A percentile compares a stretch with the other conserved stretches of the same genome.
Evolutionary conservation across 2,797 vertebrate genomes (phyloP).

Genomic region (Pipistrellus pipistrellus): DNA sequence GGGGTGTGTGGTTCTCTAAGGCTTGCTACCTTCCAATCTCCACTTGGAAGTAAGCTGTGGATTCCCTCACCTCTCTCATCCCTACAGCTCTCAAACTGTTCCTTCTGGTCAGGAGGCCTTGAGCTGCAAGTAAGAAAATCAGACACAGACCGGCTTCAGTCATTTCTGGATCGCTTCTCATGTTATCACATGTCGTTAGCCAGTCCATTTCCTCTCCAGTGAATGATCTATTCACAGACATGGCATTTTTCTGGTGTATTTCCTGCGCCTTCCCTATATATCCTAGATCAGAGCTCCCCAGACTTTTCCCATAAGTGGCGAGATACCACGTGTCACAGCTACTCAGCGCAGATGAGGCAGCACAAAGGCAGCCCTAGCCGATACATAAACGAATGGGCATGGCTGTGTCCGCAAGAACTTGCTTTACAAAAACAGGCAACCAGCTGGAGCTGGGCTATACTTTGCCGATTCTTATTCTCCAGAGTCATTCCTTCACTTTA

Average conservation of each 20-base stretch:
- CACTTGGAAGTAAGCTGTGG: not conserved
- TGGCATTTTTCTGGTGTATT: not conserved
- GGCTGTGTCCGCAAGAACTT: not conserved
- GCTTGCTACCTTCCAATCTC: not conserved
- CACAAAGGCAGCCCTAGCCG: not conserved
- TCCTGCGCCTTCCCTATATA: not conserved
- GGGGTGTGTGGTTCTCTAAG: not conserved
- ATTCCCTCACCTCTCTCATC: not conserved
- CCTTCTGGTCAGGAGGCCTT: not conserved
- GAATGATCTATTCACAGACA: not conserved
- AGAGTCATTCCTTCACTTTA: not conserved
- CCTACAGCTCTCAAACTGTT: not conserved
- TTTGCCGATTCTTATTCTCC: not conserved
- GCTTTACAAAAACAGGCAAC: not conserved
- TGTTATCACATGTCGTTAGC: not conserved
- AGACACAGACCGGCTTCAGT: not conserved
- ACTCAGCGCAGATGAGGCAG: fast-evolving
- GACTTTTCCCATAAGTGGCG: not conserved
- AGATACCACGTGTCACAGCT: not conserved
- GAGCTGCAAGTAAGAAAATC: not conserved
- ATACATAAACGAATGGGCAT: not conserved
- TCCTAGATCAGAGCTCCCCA: not conserved
- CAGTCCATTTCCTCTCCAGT: not conserved
- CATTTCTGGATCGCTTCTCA: not conserved
- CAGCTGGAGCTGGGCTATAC: not conserved